Conservation (phyloP, 2,888 invertebrate genomes). For the Chydorus sphaericus region DNA sequence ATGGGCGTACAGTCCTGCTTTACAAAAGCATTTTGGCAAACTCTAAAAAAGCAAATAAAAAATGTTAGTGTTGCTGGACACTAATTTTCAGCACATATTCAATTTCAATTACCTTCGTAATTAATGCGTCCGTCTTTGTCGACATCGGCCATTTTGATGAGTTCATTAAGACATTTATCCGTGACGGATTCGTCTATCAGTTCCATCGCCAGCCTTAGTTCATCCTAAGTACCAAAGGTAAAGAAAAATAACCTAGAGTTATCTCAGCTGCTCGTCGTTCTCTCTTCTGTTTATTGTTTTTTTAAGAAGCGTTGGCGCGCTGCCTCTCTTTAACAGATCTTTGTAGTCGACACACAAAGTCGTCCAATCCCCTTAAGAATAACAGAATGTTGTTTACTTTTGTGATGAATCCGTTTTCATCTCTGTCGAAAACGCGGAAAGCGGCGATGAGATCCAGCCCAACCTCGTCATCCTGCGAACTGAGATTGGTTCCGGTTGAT, state of each 20-base stretch:
- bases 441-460: conserved; percentile 71
- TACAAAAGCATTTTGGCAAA: conserved; percentile 44
- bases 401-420: conserved; percentile 78
- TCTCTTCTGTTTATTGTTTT: too few relatives aligned
- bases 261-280: too few relatives aligned
- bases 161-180: conserved; percentile 56
- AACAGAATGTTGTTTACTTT: conserved; percentile 18
- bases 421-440: conserved; percentile 77
- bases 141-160: conserved; percentile 56
- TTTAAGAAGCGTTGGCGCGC: too few relatives aligned
- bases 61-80: conserved; percentile 19
- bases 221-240: conserved; percentile 41
- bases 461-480: conserved; percentile 38
- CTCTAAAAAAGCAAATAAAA: conserved; percentile 33
- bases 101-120: conserved; percentile 48
- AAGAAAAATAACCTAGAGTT: too few relatives aligned
- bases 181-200: conserved; percentile 65
- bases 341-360: too few relatives aligned
- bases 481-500: conserved; percentile 39
- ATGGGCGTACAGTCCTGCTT: too few relatives aligned
- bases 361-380: background rate
- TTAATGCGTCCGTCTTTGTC: conserved; percentile 68
- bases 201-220: conserved; percentile 60
- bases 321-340: too few relatives aligned
- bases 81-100: conserved; percentile 6